phyloP scores from a whole-genome alignment of 2,888 invertebrate genomes.

The Scaptodrosophila latifasciaeformis region DNA sequence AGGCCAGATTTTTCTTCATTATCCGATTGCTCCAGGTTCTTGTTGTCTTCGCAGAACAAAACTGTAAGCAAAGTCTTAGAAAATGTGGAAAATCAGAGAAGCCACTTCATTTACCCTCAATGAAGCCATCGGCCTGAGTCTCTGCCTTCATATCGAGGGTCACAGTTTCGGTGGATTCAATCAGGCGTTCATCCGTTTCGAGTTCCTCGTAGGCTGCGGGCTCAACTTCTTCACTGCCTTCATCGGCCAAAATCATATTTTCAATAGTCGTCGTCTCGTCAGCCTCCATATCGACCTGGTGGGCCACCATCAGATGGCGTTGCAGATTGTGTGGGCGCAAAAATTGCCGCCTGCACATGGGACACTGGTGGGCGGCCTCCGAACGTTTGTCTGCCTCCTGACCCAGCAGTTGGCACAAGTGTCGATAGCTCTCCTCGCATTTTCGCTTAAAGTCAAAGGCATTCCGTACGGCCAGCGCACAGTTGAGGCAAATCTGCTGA shows the following conservation, averaged over 20 bases:
- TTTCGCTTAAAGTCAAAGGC: slow-evolving; percentile 66
- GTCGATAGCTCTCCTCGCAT: slow-evolving; percentile 56
- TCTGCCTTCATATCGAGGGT: not conserved
- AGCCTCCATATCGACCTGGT: slow-evolving; percentile 41
- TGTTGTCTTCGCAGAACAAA: not conserved
- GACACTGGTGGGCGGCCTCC: slow-evolving; percentile 61
- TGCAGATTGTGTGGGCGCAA: slow-evolving; percentile 72
- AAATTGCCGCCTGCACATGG: slow-evolving; percentile 74
- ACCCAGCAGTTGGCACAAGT: slow-evolving; percentile 33
- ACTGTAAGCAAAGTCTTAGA: not conserved
- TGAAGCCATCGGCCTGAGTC: not conserved
- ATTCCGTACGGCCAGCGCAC: slow-evolving; percentile 51
- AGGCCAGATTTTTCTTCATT: not conserved
- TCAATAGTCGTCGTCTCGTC: slow-evolving; percentile 7
- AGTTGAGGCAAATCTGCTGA: slow-evolving; percentile 62
- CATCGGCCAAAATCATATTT: slow-evolving; percentile 7
- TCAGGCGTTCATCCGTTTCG: slow-evolving; percentile 5
- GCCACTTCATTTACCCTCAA: not conserved
- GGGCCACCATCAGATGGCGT: slow-evolving; percentile 66
- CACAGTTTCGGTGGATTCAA: not conserved
- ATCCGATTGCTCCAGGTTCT: not conserved
- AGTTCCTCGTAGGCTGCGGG: not conserved
- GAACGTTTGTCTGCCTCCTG: slow-evolving; percentile 69
- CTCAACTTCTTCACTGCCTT: slow-evolving; percentile 19
- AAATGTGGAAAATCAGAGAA: not conserved